Evolutionary conservation across 2,888 invertebrate species (phyloP).

Genomic region (Drosophila emarginata): DNA sequence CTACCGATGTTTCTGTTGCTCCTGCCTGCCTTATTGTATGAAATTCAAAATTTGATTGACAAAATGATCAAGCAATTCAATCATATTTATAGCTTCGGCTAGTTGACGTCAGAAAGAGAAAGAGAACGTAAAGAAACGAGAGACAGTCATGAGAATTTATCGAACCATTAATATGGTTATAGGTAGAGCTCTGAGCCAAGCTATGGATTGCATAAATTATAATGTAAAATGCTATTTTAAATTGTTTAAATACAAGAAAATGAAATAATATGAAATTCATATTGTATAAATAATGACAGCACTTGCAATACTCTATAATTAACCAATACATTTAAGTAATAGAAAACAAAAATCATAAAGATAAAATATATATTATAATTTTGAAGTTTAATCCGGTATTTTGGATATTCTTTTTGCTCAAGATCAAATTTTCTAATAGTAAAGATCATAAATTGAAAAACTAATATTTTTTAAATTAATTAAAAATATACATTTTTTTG

Average conservation of each 20-base stretch:
- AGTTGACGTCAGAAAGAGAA: constrained; percentile 41
- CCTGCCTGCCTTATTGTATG: constrained; percentile 24
- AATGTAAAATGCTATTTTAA: constrained; percentile 65
- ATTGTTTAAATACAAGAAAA: constrained; percentile 42
- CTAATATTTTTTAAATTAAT: too few relatives aligned
- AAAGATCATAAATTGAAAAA: too few relatives aligned
- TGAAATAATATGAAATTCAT: constrained; percentile 12
- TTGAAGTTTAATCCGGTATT: too few relatives aligned
- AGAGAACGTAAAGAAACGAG: constrained; percentile 56
- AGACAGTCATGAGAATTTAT: constrained; percentile 33
- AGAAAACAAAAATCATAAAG: too few relatives aligned
- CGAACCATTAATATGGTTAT: constrained; percentile 62
- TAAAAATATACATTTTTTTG: too few relatives aligned
- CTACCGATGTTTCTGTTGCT: not conserved
- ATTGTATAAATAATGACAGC: constrained; percentile 9
- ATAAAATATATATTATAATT: too few relatives aligned
- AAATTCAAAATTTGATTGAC: constrained; percentile 65
- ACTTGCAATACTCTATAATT: constrained; percentile 7
- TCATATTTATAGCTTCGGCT: constrained; percentile 73
- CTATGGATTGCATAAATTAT: constrained; percentile 70
- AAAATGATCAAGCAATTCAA: constrained; percentile 56
- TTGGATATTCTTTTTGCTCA: too few relatives aligned
- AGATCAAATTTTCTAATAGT: too few relatives aligned
- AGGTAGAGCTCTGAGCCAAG: constrained; percentile 32
- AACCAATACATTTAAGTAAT: not conserved